Evolutionary conservation across 2,797 vertebrate species (phyloP).

Genomic region (Micromesistius poutassou): DNA sequence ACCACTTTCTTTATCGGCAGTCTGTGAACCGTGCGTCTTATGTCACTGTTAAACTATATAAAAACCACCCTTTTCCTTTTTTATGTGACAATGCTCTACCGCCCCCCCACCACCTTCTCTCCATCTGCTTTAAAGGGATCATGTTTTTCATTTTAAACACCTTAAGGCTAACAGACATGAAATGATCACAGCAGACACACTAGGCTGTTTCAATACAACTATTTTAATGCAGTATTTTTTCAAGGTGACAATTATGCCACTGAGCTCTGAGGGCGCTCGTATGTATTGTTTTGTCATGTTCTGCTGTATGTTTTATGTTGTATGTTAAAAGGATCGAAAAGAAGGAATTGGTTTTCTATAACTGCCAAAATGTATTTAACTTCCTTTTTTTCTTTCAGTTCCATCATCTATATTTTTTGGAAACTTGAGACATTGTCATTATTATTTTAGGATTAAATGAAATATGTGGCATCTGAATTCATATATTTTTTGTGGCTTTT

Average conservation of each 20-base stretch:
- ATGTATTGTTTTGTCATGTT: neutral
- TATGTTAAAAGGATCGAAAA: neutral
- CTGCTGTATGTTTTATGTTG: neutral
- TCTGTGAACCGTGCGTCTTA: constrained; percentile 66
- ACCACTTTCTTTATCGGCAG: constrained; percentile 72
- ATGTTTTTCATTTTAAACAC: constrained; percentile 44
- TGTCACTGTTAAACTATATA: constrained; percentile 60
- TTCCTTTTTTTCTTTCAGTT: neutral
- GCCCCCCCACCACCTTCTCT: constrained; percentile 32
- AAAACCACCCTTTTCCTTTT: constrained; percentile 57
- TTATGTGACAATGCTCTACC: constrained; percentile 43
- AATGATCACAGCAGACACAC: neutral
- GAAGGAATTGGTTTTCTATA: neutral
- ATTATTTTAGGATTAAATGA: neutral
- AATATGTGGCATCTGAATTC: neutral
- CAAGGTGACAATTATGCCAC: neutral
- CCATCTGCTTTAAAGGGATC: constrained; percentile 44
- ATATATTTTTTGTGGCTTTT: neutral
- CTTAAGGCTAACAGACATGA: constrained; percentile 17
- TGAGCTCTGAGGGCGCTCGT: neutral
- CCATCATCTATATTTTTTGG: neutral
- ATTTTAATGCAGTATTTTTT: neutral
- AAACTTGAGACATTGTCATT: neutral
- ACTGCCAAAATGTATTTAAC: neutral
- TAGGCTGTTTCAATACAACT: neutral